Percentiles rank a stretch among this genome's conserved stretches.
Evolutionary conservation across 2,113 vertebrate species (phyloP).

Genomic region (Limanda limanda): DNA sequence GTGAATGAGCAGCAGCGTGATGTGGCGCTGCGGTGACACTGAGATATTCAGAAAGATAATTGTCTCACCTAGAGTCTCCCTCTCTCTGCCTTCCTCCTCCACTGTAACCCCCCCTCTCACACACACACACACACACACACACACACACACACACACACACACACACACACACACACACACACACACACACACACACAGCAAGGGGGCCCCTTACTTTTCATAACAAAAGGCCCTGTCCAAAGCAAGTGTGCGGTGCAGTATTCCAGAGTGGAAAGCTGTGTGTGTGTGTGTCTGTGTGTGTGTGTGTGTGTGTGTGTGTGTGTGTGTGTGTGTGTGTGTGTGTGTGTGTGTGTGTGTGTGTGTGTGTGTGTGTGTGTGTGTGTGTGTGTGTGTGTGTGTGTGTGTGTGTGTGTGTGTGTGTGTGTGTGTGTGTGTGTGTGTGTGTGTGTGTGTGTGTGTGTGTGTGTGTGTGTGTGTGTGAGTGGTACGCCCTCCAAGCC

Average conservation of each 20-base stretch:
- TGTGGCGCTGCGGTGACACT: neutral
- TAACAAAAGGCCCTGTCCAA: constrained; percentile 79
- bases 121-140: neutral
- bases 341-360: constrained; percentile 38
- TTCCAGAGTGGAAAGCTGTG: constrained; percentile 55
- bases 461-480: constrained; percentile 40
- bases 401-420: constrained; percentile 35
- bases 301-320: too few species aligned
- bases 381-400: constrained; percentile 40
- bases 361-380: constrained; percentile 44
- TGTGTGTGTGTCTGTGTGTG: constrained; percentile 37
- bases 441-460: constrained; percentile 37
- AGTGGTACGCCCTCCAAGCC: constrained; percentile 55
- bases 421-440: constrained; percentile 42
- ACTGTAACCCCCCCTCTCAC: neutral
- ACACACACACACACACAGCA: constrained; percentile 11
- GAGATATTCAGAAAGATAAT: neutral
- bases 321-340: constrained; percentile 41
- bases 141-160: constrained; percentile 21
- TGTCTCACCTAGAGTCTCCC: constrained; percentile 13
- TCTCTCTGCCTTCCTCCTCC: constrained; percentile 16
- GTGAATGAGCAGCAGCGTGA: neutral
- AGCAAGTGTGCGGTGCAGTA: constrained; percentile 61
- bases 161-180: neutral
- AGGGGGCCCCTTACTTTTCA: constrained; percentile 77